phyloP scores from a whole-genome alignment of 2,113 vertebrate species.

The Holacanthus passer region DNA sequence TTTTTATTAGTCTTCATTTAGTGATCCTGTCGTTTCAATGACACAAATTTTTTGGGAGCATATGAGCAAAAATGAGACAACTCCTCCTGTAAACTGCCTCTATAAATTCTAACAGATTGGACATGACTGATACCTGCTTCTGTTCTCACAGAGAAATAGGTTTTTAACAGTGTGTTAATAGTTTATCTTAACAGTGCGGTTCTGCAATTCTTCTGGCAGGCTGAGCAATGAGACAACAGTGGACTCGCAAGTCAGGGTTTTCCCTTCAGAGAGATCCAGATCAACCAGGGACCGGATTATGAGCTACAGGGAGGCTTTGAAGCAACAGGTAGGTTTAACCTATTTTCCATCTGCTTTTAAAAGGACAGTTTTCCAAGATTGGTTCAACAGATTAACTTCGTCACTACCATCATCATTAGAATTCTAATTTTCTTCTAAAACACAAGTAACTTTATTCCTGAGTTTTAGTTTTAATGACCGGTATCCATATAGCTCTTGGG shows the following conservation, averaged over 20 bases:
- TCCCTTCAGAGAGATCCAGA: constrained; percentile 85
- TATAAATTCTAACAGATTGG: background rate
- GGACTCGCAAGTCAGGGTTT: constrained; percentile 63
- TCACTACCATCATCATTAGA: background rate
- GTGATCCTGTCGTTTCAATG: background rate
- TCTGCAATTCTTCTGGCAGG: constrained; percentile 50
- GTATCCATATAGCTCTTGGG: background rate
- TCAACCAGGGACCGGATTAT: constrained; percentile 77
- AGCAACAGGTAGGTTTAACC: constrained; percentile 86
- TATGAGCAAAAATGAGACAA: background rate
- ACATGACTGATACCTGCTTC: background rate
- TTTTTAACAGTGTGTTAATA: background rate
- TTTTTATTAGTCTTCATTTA: background rate
- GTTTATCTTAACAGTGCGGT: background rate
- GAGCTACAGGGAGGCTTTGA: constrained; percentile 90
- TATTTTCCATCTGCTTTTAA: background rate
- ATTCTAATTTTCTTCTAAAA: background rate
- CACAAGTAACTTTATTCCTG: background rate
- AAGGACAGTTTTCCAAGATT: background rate
- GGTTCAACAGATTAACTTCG: background rate
- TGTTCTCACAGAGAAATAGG: background rate
- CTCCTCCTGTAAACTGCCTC: background rate
- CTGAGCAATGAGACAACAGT: constrained; percentile 56
- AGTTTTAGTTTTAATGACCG: background rate
- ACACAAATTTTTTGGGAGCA: background rate